Percentiles rank a stretch among this genome's conserved stretches.
phyloP scores from a whole-genome alignment of 2,888 invertebrate species.

The Leptarthrus brevirostris region DNA sequence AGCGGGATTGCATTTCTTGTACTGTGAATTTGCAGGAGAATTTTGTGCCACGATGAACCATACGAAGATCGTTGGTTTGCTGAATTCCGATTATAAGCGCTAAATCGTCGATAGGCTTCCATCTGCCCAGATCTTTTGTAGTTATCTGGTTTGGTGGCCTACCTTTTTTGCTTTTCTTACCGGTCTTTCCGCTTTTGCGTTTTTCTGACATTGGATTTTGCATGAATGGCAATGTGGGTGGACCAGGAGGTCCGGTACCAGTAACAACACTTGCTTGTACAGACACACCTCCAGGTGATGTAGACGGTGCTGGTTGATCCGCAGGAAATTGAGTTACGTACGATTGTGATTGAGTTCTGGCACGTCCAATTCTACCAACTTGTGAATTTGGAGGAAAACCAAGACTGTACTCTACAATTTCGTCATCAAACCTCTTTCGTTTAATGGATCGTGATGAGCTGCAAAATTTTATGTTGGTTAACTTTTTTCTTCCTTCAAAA shows the following conservation, averaged over 20 bases:
- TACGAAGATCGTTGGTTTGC: slow-evolving; percentile 85
- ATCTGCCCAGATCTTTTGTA: slow-evolving; percentile 88
- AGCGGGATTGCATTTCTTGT: slow-evolving; percentile 93
- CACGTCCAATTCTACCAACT: slow-evolving; percentile 61
- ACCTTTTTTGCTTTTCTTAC: slow-evolving; percentile 58
- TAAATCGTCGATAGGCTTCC: slow-evolving; percentile 98
- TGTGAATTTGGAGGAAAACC: slow-evolving; percentile 71
- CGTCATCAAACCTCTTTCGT: slow-evolving; percentile 95
- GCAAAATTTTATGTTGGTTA: too few relatives aligned
- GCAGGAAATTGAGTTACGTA: slow-evolving; percentile 56
- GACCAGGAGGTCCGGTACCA: slow-evolving; percentile 18
- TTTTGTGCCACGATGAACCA: slow-evolving; percentile 90
- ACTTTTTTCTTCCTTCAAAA: not conserved
- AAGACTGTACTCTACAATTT: slow-evolving; percentile 91
- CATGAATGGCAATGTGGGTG: slow-evolving; percentile 31
- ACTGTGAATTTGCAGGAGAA: slow-evolving; percentile 96
- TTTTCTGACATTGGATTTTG: slow-evolving; percentile 54
- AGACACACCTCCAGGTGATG: slow-evolving; percentile 50
- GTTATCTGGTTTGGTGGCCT: slow-evolving; percentile 69
- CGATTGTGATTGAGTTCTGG: slow-evolving; percentile 70
- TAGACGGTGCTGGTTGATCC: slow-evolving; percentile 51
- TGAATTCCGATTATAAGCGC: slow-evolving; percentile 93
- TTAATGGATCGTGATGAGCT: slow-evolving; percentile 96
- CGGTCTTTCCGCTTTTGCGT: slow-evolving; percentile 53
- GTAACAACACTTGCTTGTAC: slow-evolving; percentile 17